These are phyloP conservation scores for Conomelus anceps DNA, from an alignment of 2,888 invertebrate species.

Conservation along the genomic window DNA sequence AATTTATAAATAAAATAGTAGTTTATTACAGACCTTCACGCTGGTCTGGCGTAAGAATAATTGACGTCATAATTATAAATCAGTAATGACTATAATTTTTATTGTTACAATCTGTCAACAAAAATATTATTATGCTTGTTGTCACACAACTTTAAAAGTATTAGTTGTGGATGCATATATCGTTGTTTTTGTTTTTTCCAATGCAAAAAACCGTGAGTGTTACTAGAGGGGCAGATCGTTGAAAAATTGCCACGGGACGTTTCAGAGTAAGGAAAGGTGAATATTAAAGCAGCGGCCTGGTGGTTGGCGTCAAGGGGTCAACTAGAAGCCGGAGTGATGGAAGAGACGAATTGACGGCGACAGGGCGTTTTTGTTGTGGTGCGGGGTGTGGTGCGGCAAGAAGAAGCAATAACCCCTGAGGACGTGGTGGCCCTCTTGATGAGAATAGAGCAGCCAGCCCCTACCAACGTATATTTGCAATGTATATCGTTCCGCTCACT, in stretches of 20 bases:
- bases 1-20: no score
- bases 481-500: conserved; percentile 5
- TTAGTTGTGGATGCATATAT: not conserved
- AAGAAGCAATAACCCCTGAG: not conserved
- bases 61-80: no score
- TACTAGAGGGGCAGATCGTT: not conserved
- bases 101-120: no score
- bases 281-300: not conserved
- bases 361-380: not conserved
- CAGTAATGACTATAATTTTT: no score
- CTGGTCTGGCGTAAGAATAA: no score
- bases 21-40: no score
- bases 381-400: no score
- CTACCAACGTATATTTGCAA: not conserved
- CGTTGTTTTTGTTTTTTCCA: not conserved
- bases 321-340: not conserved
- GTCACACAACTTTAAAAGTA: no score
- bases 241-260: not conserved
- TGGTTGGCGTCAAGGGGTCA: not conserved
- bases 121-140: no score
- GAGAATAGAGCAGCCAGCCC: not conserved
- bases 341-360: not conserved
- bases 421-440: not conserved
- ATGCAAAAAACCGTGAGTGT: not conserved
- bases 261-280: not conserved